A percentile compares a stretch with the other conserved stretches of the same genome.
Conservation (phyloP, 2,113 vertebrate species). For the Trichomycterus rosablanca region DNA sequence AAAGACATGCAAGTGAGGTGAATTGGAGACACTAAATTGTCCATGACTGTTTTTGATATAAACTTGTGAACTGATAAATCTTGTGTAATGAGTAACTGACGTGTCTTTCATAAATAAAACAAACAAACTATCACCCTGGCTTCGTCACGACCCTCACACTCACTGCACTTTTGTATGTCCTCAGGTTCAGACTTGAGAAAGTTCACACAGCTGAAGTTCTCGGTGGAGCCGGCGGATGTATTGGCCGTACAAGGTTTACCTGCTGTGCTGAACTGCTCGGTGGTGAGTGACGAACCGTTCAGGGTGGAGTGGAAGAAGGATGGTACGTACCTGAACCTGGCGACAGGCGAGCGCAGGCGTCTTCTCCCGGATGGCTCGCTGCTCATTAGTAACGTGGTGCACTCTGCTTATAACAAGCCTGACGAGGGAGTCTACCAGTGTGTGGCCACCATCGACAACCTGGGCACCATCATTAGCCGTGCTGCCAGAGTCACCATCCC, state of each 20-base stretch:
- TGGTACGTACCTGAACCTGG: conserved; percentile 85
- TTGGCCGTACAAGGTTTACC: conserved; percentile 76
- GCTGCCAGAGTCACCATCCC: conserved; percentile 86
- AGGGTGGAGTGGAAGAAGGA: conserved; percentile 95
- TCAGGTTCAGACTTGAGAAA: conserved; percentile 72
- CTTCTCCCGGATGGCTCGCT: conserved; percentile 85
- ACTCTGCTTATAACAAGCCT: conserved; percentile 92
- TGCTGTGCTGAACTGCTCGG: conserved; percentile 86
- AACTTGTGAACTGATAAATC: no score
- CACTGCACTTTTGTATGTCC: background rate
- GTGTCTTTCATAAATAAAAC: no score
- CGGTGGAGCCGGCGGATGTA: conserved; percentile 80
- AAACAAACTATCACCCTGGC: no score
- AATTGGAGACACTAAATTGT: no score
- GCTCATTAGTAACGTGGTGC: conserved; percentile 80
- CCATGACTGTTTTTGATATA: no score
- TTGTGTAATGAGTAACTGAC: no score
- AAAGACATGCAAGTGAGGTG: no score
- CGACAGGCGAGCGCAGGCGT: conserved; percentile 82
- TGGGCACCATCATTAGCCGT: conserved; percentile 90
- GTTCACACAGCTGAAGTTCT: conserved; percentile 89
- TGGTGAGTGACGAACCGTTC: conserved; percentile 69
- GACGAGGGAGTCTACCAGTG: conserved; percentile 96
- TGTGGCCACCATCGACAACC: conserved; percentile 86
- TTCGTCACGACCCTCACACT: no score